phyloP scores from a whole-genome alignment of 2,888 invertebrate species.

The Limenitis camilla region DNA sequence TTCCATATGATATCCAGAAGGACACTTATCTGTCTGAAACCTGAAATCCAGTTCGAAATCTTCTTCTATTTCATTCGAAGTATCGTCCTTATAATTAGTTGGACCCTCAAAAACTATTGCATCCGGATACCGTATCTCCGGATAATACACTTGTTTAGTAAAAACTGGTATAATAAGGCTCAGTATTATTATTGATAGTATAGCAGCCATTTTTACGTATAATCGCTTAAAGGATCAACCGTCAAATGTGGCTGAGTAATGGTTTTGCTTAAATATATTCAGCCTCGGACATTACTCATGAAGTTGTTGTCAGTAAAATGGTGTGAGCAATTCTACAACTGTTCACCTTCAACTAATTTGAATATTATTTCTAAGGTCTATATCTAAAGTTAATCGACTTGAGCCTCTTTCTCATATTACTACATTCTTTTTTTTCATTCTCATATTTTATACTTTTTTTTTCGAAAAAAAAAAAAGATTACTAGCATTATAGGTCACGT shows the following conservation, averaged over 20 bases:
- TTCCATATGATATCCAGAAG: slow-evolving; percentile 28
- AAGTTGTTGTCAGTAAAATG: slow-evolving; percentile 8
- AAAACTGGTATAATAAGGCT: slow-evolving; percentile 10
- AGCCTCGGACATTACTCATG: slow-evolving; percentile 7
- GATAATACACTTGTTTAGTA: slow-evolving; percentile 33
- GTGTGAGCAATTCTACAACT: slow-evolving; percentile 8
- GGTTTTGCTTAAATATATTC: slow-evolving; percentile 11
- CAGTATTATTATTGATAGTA: slow-evolving; percentile 5
- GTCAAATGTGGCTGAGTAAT: slow-evolving; percentile 10
- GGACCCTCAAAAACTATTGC: slow-evolving; percentile 50
- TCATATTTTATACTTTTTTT: no score
- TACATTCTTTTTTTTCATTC: no score
- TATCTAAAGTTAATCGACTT: no score
- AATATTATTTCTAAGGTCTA: not conserved
- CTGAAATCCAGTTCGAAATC: slow-evolving; percentile 31
- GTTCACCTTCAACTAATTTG: not conserved
- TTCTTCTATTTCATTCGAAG: slow-evolving; percentile 31
- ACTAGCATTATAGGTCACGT: no score
- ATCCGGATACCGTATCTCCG: slow-evolving; percentile 34
- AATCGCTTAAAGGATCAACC: slow-evolving; percentile 2
- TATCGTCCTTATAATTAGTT: slow-evolving; percentile 36
- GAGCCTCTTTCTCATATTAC: no score
- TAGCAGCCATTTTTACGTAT: slow-evolving; percentile 7
- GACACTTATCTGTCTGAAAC: slow-evolving; percentile 28
- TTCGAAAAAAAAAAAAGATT: no score